Evolutionary conservation across 2,888 invertebrate species (phyloP), one percentile per base, ranked within the genome.

Genomic region (Eristalis intricaria): DNA sequence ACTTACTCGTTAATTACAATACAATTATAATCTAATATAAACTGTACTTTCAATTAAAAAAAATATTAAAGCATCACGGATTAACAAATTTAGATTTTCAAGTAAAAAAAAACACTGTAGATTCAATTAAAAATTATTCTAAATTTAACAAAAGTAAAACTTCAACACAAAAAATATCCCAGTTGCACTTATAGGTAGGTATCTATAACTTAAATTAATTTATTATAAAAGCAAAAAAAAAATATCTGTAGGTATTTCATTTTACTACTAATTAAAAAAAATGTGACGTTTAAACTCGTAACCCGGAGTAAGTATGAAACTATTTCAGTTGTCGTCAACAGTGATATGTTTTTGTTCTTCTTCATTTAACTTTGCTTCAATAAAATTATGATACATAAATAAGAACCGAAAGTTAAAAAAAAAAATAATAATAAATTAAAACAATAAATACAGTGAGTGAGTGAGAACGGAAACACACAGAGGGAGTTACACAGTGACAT

Each of bases 131-230:
- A 87, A 87, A 84, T 87, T 87, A 79, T 4, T 80, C 87, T 84
- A 84, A 87, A 84, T 87, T 87, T 87, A 87, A 87, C 83, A 83
- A 86, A 87, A 76, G n/a, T 79, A 66, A 73, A 87, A 83, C 58
- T 75, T 78, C 74, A 86, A 86, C 82, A 82, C 43, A 87, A 87
- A 78, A 83, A 79, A 76, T 76, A 79, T 84, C 79, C 79, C 83
- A 84, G 66, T 76, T 87, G 71, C 84, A 78, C 70, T 82, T 86
- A 82, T 29, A 58, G 29, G 29, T 70, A 50, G 50, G 19, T 58
- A 8, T 40, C 26, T 19, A 35, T 26, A 40, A 22, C 56, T 69
- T 65, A 70, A 50, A 19, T 19, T 50, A 29, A 32, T 38, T 76
- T 13, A 32, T 32, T 5, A 32, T 10, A 58, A 7, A 74, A 43